Percentiles rank a stretch among this genome's conserved stretches.
phyloP scores from a whole-genome alignment of 2,113 vertebrate genomes.

The Circaetus gallicus region DNA sequence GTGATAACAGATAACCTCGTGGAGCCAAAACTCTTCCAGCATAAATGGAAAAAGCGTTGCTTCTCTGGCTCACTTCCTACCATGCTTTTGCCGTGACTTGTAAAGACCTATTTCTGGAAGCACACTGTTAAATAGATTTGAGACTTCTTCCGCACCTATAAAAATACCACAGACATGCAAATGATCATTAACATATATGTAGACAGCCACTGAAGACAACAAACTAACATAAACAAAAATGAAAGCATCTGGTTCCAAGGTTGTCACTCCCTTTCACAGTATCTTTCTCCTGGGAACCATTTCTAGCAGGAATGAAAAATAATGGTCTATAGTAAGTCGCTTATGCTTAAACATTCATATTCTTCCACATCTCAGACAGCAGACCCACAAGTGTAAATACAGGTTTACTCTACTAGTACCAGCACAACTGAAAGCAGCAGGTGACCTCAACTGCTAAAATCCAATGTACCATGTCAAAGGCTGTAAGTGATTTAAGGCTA shows the following conservation, averaged over 20 bases:
- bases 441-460: not conserved
- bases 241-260: not conserved
- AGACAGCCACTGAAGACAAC: not conserved
- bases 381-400: not conserved
- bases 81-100: slow-evolving; percentile 46
- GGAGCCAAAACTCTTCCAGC: not conserved
- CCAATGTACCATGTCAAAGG: not conserved
- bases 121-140: not conserved
- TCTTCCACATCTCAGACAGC: not conserved
- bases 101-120: slow-evolving; percentile 43
- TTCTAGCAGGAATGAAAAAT: slow-evolving; percentile 60
- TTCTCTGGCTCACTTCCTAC: slow-evolving; percentile 9
- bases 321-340: not conserved
- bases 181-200: slow-evolving; percentile 3
- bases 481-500: not conserved
- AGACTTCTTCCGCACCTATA: slow-evolving; percentile 37
- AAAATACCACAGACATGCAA: slow-evolving; percentile 46
- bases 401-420: not conserved
- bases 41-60: not conserved
- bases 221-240: not conserved
- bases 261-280: slow-evolving; percentile 60
- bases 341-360: not conserved
- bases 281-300: slow-evolving; percentile 62
- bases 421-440: not conserved
- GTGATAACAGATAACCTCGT: slow-evolving; percentile 1